Percentiles rank a stretch among this genome's conserved stretches.
Conservation (phyloP, 53 echinoderm and acorn worm genomes). For the Pentamera pediparva region DNA sequence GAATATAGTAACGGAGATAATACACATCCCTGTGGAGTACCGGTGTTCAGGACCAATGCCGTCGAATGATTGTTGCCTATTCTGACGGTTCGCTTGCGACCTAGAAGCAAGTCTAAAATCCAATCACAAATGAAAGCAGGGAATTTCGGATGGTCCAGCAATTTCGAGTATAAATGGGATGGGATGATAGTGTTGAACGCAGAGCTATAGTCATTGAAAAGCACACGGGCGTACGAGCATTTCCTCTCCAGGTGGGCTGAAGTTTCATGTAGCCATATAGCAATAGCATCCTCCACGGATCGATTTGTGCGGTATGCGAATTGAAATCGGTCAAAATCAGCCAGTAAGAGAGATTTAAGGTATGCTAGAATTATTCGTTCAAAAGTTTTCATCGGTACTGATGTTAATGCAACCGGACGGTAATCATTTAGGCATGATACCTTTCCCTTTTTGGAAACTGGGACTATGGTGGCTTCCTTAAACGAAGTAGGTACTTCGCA, state of each 20-base stretch:
- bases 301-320: constrained; percentile 26
- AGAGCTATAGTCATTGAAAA: constrained; percentile 36
- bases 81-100: not conserved
- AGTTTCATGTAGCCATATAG: constrained; percentile 7
- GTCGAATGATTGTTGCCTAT: not conserved
- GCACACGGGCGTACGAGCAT: constrained; percentile 28
- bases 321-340: constrained; percentile 23
- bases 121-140: constrained; percentile 26
- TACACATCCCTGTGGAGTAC: constrained; percentile 27
- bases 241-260: not conserved
- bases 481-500: not conserved
- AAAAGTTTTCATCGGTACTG: constrained; percentile 16
- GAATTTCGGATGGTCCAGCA: constrained; percentile 20
- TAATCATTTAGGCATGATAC: constrained; percentile 20
- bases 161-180: constrained; percentile 21
- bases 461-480: constrained; percentile 1
- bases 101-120: constrained; percentile 15
- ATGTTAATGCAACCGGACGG: constrained; percentile 1
- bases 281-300: constrained; percentile 31
- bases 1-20: constrained; percentile 17
- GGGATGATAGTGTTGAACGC: constrained; percentile 39
- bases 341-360: constrained; percentile 16
- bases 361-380: constrained; percentile 29
- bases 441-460: constrained; percentile 7
- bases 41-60: constrained; percentile 22